Base-by-base conservation (phyloP, 92 coral and sea anemone genomes). In the Porites rus region DNA sequence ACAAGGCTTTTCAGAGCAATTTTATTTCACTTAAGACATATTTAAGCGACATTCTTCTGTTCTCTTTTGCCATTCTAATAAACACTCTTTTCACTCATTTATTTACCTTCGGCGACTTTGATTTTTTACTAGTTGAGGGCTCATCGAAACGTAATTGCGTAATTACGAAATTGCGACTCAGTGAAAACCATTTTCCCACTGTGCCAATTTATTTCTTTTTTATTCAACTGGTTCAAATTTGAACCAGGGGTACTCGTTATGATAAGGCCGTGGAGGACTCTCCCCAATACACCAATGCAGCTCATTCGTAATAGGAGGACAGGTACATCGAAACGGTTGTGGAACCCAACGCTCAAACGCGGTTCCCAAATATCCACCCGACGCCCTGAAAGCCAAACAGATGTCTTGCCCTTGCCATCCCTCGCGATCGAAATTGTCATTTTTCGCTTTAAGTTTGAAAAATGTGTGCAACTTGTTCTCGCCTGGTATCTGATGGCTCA, bases 321-420 rank as follows among this genome's bases (percentile, higher is more conserved):
- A 72, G 7, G 76, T 5, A 50, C 76, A 72, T 22, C 60, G n/a
- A 51, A 50, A 72, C 7, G 13, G 8, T 6, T 7, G 3, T 13
- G 76, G 76, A 13, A 2, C 3, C 76, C 76, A 72, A 50, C n/a
- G 60, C 51, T 14, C n/a, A 19, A 72, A 72, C 60, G 28, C 12
- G 5, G 59, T 50, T 3, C 59, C 62, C 6, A 60, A 20, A 59
- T 60, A 72, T 2, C 76, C 76, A 8, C 59, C 28, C 51, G 1
- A 1, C 7, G 70, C 54, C 17, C 68, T 77, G 56, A 25, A 77
- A 19, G 20, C 70, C 69, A 77, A 59, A 59, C 81, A 77, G 70
- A 77, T 12, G 69, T 77, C 60, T 38, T 64, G 67, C 12, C 81
- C 81, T 60, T 50, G 81, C 81, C 81, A 77, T 17, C 51, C 60